Percentiles rank a stretch among this genome's conserved stretches.
phyloP scores from a whole-genome alignment of 2,888 invertebrate species.

The Acleris holmiana region DNA sequence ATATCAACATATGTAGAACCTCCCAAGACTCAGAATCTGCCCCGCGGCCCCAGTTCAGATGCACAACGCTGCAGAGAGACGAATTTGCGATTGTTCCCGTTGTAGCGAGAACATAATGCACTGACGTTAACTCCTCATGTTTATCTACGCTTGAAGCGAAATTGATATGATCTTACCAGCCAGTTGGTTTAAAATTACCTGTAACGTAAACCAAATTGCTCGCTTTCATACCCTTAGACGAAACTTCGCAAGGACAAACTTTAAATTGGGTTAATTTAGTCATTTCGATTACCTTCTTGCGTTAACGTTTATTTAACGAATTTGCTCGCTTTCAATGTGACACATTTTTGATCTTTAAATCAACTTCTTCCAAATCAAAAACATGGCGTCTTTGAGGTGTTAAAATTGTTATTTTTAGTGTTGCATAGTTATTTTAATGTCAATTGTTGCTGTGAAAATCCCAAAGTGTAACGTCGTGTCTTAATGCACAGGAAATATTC shows the following conservation, averaged over 20 bases:
- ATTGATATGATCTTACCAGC: constrained; percentile 23
- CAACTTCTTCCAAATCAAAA: neutral
- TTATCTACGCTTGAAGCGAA: constrained; percentile 26
- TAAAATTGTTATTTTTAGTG: neutral
- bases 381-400: neutral
- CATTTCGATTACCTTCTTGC: constrained; percentile 16
- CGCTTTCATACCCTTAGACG: constrained; percentile 9
- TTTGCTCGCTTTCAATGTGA: constrained; percentile 2
- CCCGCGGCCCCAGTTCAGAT: constrained; percentile 18
- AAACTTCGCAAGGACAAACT: constrained; percentile 9
- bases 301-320: neutral
- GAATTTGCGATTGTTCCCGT: constrained; percentile 30
- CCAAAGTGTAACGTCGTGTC: constrained; percentile 41
- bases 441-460: constrained; percentile 27
- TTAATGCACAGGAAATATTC: constrained; percentile 68
- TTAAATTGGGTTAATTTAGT: constrained; percentile 15
- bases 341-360: neutral
- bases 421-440: constrained; percentile 18
- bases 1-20: constrained; percentile 6
- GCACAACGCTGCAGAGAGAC: constrained; percentile 34
- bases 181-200: too few relatives aligned
- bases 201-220: constrained; percentile 7
- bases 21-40: constrained; percentile 16
- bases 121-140: constrained; percentile 21
- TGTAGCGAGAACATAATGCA: constrained; percentile 26